These are phyloP conservation scores for Muscidifurax raptorellus DNA, from an alignment of 1,140 invertebrate species.

Conservation along the genomic window DNA sequence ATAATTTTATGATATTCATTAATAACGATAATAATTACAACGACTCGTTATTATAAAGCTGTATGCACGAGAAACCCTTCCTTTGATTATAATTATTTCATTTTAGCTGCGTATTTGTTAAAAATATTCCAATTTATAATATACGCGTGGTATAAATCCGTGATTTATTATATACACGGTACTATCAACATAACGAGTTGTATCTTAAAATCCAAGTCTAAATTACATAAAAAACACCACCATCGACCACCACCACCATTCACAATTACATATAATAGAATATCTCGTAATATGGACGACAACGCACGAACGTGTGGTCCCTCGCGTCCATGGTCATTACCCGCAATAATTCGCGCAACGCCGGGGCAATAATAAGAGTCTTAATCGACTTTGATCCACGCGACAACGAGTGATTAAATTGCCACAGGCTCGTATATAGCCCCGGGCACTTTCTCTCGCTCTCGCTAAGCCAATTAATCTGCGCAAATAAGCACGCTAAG, in stretches of 20 bases:
- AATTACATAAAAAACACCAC: neutral
- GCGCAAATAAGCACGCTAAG: constrained; percentile 63
- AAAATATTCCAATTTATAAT: neutral
- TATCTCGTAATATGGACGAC: too few species aligned
- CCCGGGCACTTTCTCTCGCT: neutral
- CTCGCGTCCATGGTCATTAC: neutral
- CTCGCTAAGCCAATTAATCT: constrained; percentile 71
- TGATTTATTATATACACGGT: too few species aligned
- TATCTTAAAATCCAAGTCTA: too few species aligned
- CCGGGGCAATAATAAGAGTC: constrained; percentile 29
- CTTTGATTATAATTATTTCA: neutral
- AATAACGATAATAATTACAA: neutral
- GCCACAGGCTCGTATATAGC: constrained; percentile 53
- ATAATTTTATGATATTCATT: constrained; percentile 32
- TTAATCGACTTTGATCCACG: constrained; percentile 25
- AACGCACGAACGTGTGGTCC: too few species aligned
- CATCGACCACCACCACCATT: too few species aligned
- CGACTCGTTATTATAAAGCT: neutral
- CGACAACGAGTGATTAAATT: constrained; percentile 57
- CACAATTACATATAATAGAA: too few species aligned
- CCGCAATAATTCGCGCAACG: neutral
- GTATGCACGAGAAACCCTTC: neutral
- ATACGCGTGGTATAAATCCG: too few species aligned
- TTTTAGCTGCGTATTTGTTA: neutral
- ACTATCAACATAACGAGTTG: too few species aligned